Percentiles rank a stretch among this genome's conserved stretches.
These are phyloP conservation scores for Radopholus similis DNA, from an alignment of 1,140 invertebrate species.

Conservation along the genomic window DNA sequence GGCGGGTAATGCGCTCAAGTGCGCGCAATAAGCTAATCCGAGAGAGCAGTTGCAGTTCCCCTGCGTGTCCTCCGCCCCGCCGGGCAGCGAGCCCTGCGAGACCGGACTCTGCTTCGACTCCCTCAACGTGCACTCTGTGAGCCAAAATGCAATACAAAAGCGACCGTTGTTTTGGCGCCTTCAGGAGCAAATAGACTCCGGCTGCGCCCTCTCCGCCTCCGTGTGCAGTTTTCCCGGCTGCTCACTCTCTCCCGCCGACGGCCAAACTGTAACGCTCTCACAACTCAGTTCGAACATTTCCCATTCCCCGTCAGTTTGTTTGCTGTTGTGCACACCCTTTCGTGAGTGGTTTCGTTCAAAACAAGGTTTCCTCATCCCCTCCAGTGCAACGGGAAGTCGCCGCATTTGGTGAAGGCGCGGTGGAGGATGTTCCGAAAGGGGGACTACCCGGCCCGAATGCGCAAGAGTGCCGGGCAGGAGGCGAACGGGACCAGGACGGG, in stretches of 20 bases:
- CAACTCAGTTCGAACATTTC: not conserved
- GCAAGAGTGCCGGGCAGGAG: not conserved
- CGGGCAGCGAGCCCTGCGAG: not conserved
- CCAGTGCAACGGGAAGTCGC: not conserved
- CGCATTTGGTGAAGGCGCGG: not conserved
- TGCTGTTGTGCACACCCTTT: not conserved
- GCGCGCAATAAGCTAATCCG: no score
- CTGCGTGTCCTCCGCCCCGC: not conserved
- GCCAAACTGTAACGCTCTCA: not conserved
- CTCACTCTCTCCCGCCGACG: not conserved
- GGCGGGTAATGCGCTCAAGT: no score
- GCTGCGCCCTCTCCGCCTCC: not conserved
- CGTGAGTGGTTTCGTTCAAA: no score
- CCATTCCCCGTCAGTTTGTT: not conserved
- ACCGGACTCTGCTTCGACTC: not conserved
- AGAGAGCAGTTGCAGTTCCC: not conserved
- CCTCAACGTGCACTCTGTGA: not conserved
- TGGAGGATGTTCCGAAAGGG: not conserved
- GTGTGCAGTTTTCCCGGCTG: not conserved
- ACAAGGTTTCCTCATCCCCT: no score
- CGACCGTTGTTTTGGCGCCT: not conserved
- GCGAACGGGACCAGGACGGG: not conserved
- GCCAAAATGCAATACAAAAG: not conserved
- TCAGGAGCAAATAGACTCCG: not conserved
- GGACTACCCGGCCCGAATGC: not conserved